Evolutionary conservation across 2,888 invertebrate species (phyloP).

Genomic region (Meghimatium bilineatum): DNA sequence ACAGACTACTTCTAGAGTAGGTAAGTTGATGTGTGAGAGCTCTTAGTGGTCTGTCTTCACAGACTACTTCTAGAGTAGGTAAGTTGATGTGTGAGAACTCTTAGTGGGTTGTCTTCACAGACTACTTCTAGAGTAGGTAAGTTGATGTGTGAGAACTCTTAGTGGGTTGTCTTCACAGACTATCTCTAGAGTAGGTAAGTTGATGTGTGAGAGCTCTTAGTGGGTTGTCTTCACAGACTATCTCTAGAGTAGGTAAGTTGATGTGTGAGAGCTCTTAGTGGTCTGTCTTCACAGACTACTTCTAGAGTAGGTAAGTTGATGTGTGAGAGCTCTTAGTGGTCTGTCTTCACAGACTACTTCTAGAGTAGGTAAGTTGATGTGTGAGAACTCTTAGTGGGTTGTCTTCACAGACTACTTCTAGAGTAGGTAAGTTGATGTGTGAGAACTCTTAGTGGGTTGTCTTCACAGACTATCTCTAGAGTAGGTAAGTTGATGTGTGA

Average conservation of each 20-base stretch:
- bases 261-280: slow-evolving; percentile 92
- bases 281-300: slow-evolving; percentile 88
- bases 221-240: slow-evolving; percentile 88
- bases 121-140: slow-evolving; percentile 86
- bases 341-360: slow-evolving; percentile 89
- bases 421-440: slow-evolving; percentile 89
- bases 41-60: slow-evolving; percentile 89
- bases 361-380: slow-evolving; percentile 87
- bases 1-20: slow-evolving; percentile 87
- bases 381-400: slow-evolving; percentile 92
- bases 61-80: slow-evolving; percentile 87
- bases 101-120: slow-evolving; percentile 90
- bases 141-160: slow-evolving; percentile 90
- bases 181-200: slow-evolving; percentile 85
- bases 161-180: slow-evolving; percentile 90
- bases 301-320: slow-evolving; percentile 87
- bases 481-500: slow-evolving; percentile 89
- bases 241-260: slow-evolving; percentile 87
- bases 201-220: slow-evolving; percentile 93
- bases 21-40: slow-evolving; percentile 90
- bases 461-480: slow-evolving; percentile 87
- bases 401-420: slow-evolving; percentile 87
- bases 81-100: slow-evolving; percentile 89
- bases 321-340: slow-evolving; percentile 91
- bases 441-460: slow-evolving; percentile 90